Evolutionary conservation across 1,140 invertebrate species (phyloP).

Genomic region (Palaemon carinicauda): DNA sequence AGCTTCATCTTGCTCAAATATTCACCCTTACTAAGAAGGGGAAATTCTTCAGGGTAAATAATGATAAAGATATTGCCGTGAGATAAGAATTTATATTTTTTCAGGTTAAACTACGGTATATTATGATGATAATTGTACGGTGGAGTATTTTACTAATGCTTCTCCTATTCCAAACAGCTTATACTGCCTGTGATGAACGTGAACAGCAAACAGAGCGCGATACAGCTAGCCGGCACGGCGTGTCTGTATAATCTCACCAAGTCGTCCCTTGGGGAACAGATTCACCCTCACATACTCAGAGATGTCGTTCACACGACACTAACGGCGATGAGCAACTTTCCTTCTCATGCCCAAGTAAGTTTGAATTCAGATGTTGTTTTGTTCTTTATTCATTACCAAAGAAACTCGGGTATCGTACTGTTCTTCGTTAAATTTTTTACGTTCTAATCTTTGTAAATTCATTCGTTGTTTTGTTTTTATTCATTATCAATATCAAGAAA

Average conservation of each 20-base stretch:
- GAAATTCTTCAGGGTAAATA: no score
- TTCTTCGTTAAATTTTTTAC: neutral
- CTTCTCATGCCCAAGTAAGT: conserved; percentile 69
- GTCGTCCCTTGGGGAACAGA: conserved; percentile 72
- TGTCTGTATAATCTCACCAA: conserved; percentile 83
- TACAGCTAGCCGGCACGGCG: conserved; percentile 84
- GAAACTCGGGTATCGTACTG: neutral
- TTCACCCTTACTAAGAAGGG: no score
- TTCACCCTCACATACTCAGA: conserved; percentile 75
- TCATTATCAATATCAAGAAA: no score
- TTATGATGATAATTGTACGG: no score
- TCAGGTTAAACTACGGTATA: no score
- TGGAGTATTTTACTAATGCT: neutral
- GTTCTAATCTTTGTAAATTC: conserved; percentile 29
- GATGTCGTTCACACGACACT: conserved; percentile 76
- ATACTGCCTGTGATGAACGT: conserved; percentile 76
- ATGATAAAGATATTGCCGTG: no score
- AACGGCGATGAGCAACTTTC: conserved; percentile 78
- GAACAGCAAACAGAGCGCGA: conserved; percentile 69
- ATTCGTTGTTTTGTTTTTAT: no score
- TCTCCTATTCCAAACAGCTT: conserved; percentile 64
- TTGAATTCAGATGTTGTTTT: conserved; percentile 64
- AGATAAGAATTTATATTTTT: no score
- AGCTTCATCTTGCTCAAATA: no score
- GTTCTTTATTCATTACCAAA: neutral